Evolutionary conservation across 2,113 vertebrate species (phyloP).

Genomic region (Ploceus nigricollis): DNA sequence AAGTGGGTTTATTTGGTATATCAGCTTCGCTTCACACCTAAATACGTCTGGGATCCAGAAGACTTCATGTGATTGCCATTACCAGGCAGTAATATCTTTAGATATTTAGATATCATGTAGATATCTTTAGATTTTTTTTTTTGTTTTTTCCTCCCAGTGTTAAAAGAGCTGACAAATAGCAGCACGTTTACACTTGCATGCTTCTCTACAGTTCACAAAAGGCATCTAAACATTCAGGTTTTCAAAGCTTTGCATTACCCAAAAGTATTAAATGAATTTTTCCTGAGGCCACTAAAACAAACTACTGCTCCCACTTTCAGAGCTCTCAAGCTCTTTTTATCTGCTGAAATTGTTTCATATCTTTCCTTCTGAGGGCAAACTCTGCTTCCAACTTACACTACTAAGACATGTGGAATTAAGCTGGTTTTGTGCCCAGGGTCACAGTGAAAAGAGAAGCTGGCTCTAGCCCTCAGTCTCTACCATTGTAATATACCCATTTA

Average conservation of each 20-base stretch:
- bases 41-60: not conserved
- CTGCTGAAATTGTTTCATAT: not conserved
- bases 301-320: conserved; percentile 35
- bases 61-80: not conserved
- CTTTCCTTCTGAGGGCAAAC: not conserved
- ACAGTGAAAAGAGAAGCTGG: not conserved
- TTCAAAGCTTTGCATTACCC: conserved; percentile 54
- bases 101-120: no score
- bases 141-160: fast-evolving
- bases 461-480: not conserved
- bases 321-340: not conserved
- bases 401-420: not conserved
- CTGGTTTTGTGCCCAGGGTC: not conserved
- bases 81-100: not conserved
- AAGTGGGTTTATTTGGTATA: not conserved
- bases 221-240: conserved; percentile 55
- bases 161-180: conserved; percentile 20
- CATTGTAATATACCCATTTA: not conserved
- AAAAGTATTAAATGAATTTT: conserved; percentile 54
- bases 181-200: conserved; percentile 43
- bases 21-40: not conserved
- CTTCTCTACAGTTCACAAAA: conserved; percentile 13
- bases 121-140: not conserved
- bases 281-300: conserved; percentile 50
- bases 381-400: not conserved